These are phyloP conservation scores for Sebastiscus tertius DNA, from an alignment of 2,797 vertebrate genomes.

Conservation along the genomic window DNA sequence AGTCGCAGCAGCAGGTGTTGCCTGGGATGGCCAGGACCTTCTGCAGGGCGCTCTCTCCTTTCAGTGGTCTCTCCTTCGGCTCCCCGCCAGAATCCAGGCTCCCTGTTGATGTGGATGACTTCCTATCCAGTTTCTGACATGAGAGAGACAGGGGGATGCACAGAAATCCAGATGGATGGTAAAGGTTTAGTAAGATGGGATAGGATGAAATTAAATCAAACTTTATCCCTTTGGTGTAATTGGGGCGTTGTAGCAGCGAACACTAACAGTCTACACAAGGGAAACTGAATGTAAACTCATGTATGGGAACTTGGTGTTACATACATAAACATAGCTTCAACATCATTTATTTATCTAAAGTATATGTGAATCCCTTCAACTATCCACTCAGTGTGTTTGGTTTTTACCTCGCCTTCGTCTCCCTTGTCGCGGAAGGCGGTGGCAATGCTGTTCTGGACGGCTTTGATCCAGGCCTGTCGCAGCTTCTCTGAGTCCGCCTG, in stretches of 20 bases:
- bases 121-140: conserved; percentile 91
- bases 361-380: neutral
- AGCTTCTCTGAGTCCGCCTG: conserved; percentile 98
- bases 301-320: neutral
- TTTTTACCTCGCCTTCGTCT: conserved; percentile 90
- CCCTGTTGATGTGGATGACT: conserved; percentile 90
- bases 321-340: neutral
- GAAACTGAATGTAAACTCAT: neutral
- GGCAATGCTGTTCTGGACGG: conserved; percentile 97
- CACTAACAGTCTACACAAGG: neutral
- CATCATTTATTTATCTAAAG: neutral
- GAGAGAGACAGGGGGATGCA: neutral
- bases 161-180: neutral
- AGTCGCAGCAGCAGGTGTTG: conserved; percentile 93
- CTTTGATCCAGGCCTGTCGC: conserved; percentile 97
- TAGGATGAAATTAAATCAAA: neutral
- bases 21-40: conserved; percentile 92
- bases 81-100: conserved; percentile 93
- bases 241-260: neutral
- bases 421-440: conserved; percentile 96
- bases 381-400: neutral
- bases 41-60: conserved; percentile 94
- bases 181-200: neutral
- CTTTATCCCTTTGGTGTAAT: neutral
- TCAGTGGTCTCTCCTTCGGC: conserved; percentile 89